A percentile compares a stretch with the other conserved stretches of the same genome.
Evolutionary conservation across 2,888 invertebrate genomes (phyloP).

Genomic region (Drosophila anceps): DNA sequence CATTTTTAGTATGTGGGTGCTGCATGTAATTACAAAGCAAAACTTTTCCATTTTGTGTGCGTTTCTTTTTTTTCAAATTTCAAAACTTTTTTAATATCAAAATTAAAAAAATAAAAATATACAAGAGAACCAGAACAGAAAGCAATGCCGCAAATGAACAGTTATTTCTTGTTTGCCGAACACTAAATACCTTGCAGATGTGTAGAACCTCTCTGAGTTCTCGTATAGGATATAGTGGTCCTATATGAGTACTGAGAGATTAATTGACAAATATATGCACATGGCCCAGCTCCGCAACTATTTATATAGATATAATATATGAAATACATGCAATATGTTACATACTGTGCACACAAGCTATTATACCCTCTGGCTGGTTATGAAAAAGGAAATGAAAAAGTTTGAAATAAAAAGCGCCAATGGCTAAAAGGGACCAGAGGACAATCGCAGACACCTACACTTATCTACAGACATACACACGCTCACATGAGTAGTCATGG

Average conservation of each 20-base stretch:
- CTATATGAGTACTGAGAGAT: not conserved
- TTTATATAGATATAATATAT: not conserved
- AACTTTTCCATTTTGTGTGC: slow-evolving; percentile 70
- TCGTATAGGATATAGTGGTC: no score
- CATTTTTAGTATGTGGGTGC: slow-evolving; percentile 35
- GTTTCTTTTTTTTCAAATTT: slow-evolving; percentile 64
- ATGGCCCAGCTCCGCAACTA: not conserved
- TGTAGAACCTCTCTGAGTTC: no score
- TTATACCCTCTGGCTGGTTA: not conserved
- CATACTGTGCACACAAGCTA: not conserved
- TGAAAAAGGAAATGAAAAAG: slow-evolving; percentile 64
- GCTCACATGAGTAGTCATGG: slow-evolving; percentile 15
- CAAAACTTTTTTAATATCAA: slow-evolving; percentile 77
- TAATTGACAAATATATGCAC: not conserved
- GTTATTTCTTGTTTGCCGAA: not conserved
- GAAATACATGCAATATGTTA: not conserved
- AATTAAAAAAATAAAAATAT: slow-evolving; percentile 52
- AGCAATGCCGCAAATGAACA: slow-evolving; percentile 46
- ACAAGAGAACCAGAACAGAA: slow-evolving; percentile 24
- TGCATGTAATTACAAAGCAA: slow-evolving; percentile 77
- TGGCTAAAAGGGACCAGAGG: slow-evolving; percentile 61
- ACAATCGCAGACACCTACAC: slow-evolving; percentile 44
- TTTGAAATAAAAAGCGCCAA: slow-evolving; percentile 70
- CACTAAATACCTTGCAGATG: not conserved
- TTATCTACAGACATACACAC: slow-evolving; percentile 4